phyloP scores from a whole-genome alignment of 2,888 invertebrate genomes.

The Panzeria rudis region DNA sequence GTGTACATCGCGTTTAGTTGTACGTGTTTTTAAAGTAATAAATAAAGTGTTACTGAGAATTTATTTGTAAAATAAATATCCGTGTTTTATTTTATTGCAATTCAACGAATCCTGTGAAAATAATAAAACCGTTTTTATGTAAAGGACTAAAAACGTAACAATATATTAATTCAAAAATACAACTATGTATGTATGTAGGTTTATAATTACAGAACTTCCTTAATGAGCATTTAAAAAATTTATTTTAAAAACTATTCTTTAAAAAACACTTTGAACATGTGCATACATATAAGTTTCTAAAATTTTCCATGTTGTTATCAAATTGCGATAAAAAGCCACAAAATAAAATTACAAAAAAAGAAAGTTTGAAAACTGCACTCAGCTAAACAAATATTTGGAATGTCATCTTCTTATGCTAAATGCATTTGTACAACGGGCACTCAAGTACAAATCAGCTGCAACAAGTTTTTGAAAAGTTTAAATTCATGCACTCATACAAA shows the following conservation, averaged over 20 bases:
- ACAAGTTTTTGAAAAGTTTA: slow-evolving; percentile 64
- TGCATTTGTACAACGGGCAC: slow-evolving; percentile 47
- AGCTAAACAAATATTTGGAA: slow-evolving; percentile 59
- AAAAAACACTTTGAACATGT: too few relatives aligned
- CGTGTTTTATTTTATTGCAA: too few relatives aligned
- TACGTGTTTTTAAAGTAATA: too few relatives aligned
- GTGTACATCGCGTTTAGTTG: too few relatives aligned
- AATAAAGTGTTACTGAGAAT: too few relatives aligned
- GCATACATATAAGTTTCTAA: not conserved
- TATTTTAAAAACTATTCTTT: not conserved
- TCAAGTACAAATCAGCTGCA: slow-evolving; percentile 62
- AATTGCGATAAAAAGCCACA: not conserved
- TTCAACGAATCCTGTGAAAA: too few relatives aligned
- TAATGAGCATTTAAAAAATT: not conserved
- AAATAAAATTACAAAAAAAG: not conserved
- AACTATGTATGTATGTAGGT: too few relatives aligned
- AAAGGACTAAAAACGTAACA: too few relatives aligned
- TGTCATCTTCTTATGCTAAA: slow-evolving; percentile 52
- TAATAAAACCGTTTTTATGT: too few relatives aligned
- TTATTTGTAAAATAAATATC: too few relatives aligned
- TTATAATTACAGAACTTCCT: not conserved
- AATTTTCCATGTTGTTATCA: not conserved
- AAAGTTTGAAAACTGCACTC: slow-evolving; percentile 54
- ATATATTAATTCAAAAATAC: too few relatives aligned
- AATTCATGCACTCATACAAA: slow-evolving; percentile 26